Evolutionary conservation across 2,888 invertebrate genomes (phyloP).

Genomic region (Drosophila ustulata): DNA sequence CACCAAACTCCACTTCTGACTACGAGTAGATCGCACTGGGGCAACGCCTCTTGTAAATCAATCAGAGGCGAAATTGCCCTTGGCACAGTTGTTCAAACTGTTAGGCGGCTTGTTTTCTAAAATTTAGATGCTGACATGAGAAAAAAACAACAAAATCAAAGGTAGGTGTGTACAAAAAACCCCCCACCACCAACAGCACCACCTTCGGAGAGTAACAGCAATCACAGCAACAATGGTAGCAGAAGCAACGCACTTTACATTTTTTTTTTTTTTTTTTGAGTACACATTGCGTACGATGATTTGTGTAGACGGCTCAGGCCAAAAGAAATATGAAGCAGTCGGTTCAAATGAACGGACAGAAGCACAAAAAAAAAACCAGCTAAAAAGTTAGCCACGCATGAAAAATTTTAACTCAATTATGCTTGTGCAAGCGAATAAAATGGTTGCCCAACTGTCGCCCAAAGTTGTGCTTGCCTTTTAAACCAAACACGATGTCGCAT

Average conservation of each 20-base stretch:
- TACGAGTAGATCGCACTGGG: conserved; percentile 10
- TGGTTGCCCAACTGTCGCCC: conserved; percentile 9
- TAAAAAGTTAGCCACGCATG: conserved; percentile 67
- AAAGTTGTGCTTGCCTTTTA: conserved; percentile 5
- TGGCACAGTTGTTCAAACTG: conserved; percentile 58
- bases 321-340: conserved; percentile 64
- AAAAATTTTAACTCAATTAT: conserved; percentile 29
- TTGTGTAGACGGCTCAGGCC: conserved; percentile 66
- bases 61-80: conserved; percentile 79
- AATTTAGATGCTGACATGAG: conserved; percentile 30
- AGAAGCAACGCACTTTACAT: conserved; percentile 63
- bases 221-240: conserved; percentile 34
- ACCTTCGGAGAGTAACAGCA: conserved; percentile 5
- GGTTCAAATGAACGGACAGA: conserved; percentile 46
- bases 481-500: not conserved
- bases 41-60: conserved; percentile 70
- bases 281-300: conserved; percentile 70
- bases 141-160: conserved; percentile 25
- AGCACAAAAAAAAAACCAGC: conserved; percentile 23
- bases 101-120: conserved; percentile 33
- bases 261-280: conserved; percentile 14
- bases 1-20: conserved; percentile 18
- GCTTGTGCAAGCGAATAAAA: conserved; percentile 12
- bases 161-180: conserved; percentile 35
- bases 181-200: not conserved